These are phyloP conservation scores for Eumaeus atala DNA, from an alignment of 1,140 invertebrate genomes.

Conservation along the genomic window DNA sequence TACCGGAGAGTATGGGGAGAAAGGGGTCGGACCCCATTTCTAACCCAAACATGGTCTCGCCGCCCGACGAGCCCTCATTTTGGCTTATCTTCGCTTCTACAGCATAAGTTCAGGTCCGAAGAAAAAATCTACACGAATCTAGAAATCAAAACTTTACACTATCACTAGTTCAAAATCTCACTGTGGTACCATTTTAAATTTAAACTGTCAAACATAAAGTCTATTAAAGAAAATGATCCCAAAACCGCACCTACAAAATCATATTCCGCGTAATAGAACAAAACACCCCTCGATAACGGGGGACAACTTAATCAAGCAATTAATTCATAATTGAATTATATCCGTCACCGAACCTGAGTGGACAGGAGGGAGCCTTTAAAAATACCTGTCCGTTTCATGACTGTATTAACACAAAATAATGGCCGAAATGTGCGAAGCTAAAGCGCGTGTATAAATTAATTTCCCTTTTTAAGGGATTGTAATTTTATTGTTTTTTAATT, in stretches of 20 bases:
- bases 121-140: no score
- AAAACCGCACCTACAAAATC: conserved; percentile 55
- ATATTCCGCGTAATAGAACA: conserved; percentile 57
- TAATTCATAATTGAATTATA: conserved; percentile 70
- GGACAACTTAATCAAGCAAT: conserved; percentile 69
- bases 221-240: conserved; percentile 55
- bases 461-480: no score
- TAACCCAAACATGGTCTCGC: no score
- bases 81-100: no score
- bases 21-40: no score
- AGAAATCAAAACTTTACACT: no score
- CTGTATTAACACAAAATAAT: conserved; percentile 2
- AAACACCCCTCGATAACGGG: conserved; percentile 44
- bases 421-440: conserved; percentile 4
- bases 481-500: no score
- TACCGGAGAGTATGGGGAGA: no score
- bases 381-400: conserved; percentile 28
- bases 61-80: no score
- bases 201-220: conserved; percentile 2
- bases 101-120: no score
- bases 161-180: no score
- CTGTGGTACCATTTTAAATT: no score
- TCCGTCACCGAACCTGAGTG: conserved; percentile 51
- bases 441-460: neutral
- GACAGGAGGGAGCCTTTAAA: conserved; percentile 25